These are phyloP conservation scores for Rhinoraja longicauda DNA, from an alignment of 2,797 vertebrate species.

Conservation along the genomic window DNA sequence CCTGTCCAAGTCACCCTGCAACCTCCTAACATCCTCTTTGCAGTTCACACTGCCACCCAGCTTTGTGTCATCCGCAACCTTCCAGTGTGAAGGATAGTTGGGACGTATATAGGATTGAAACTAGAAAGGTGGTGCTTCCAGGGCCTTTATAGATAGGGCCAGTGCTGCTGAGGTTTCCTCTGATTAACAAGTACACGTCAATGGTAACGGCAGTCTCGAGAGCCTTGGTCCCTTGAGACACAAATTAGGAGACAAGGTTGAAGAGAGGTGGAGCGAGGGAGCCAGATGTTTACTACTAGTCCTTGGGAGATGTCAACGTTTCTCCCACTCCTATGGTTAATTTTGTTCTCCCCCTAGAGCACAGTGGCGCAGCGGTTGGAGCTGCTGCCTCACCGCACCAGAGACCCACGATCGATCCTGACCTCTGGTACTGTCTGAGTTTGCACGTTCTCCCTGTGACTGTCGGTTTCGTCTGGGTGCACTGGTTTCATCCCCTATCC, in stretches of 20 bases:
- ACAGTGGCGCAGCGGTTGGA: too few species aligned
- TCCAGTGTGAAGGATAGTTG: neutral
- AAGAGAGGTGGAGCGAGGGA: neutral
- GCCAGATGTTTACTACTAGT: neutral
- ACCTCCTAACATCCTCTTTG: too few species aligned
- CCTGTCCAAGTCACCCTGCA: too few species aligned
- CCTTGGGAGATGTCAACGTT: neutral
- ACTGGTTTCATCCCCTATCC: too few species aligned
- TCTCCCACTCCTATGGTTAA: neutral
- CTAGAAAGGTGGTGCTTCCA: neutral
- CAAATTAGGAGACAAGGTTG: neutral
- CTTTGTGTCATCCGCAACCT: too few species aligned
- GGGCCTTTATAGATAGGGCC: neutral
- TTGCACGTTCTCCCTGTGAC: too few species aligned
- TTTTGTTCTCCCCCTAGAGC: too few species aligned
- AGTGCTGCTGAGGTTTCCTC: neutral
- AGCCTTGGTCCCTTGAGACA: neutral
- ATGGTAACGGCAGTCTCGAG: neutral
- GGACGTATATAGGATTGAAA: neutral
- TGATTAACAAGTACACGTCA: neutral
- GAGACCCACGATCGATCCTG: too few species aligned
- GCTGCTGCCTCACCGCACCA: too few species aligned
- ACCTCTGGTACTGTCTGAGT: too few species aligned
- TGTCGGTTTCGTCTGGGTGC: too few species aligned
- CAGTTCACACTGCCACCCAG: too few species aligned